A percentile compares a stretch with the other conserved stretches of the same genome.
Evolutionary conservation across 2,113 vertebrate species (phyloP).

Genomic region (Motacilla tschutschensis): DNA sequence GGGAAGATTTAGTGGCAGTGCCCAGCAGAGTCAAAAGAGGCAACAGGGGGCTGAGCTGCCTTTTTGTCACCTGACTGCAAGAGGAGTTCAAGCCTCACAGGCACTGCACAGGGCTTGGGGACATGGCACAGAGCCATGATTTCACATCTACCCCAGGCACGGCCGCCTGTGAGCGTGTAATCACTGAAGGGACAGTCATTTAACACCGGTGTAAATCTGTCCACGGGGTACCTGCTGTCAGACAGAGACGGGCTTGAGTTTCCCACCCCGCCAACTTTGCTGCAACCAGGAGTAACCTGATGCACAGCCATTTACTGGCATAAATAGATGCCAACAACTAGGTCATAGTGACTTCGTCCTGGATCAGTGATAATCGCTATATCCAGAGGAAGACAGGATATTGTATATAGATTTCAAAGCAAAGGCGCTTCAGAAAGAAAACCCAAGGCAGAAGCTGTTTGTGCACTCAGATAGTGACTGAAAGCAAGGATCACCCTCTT

Average conservation of each 20-base stretch:
- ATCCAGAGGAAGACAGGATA: constrained; percentile 12
- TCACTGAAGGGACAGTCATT: not conserved
- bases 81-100: not conserved
- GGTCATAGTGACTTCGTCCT: not conserved
- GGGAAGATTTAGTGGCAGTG: not conserved
- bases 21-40: not conserved
- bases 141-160: constrained; percentile 4
- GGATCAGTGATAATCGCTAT: not conserved
- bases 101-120: not conserved
- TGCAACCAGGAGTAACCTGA: not conserved
- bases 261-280: not conserved
- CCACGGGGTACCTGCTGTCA: constrained; percentile 13
- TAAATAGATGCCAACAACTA: constrained; percentile 16
- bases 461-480: not conserved
- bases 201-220: constrained; percentile 36
- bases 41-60: not conserved
- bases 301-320: not conserved
- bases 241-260: constrained; percentile 17
- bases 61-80: not conserved
- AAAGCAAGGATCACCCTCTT: not conserved
- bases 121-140: not conserved
- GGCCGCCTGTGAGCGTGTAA: not conserved
- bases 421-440: not conserved
- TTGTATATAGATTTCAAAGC: constrained; percentile 43
- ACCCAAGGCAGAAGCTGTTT: not conserved